Base-by-base conservation (phyloP, 2,888 invertebrate genomes). In the Conistra vaccinii region DNA sequence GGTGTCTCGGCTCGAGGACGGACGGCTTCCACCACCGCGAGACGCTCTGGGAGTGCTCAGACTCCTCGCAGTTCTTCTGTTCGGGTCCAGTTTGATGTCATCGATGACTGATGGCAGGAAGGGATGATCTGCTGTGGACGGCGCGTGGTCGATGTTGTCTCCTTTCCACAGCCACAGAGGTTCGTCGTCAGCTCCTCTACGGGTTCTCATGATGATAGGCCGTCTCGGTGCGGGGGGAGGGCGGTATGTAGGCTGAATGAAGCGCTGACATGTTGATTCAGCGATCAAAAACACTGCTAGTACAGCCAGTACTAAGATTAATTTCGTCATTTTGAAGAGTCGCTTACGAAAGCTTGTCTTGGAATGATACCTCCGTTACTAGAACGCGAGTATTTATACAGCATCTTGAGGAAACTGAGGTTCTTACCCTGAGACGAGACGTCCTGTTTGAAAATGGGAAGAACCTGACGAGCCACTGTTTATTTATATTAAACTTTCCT, bases 351-450 rank as follows among this genome's bases (percentile, higher is more conserved):
- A 32, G 60, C 45, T 68, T 17, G 32, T 57, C 58, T 70, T 53
- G 1, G 63, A 83, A 69, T 83, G 76, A 83, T 81, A 14, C 32
- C 45, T 55, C 17, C 1, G 48, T 53, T n/a, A n/a, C 4, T 32
- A 12, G 1, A n/a, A 14, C 39, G 1, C 10, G 35, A 29, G 81
- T 84, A 85, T 81, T 70, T 83, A 83, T 83, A 83, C 67, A 3
- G 3, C 20, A 5, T 68, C 20, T 35, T 73, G 39, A 83, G 82
- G 85, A 85, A 76, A 83, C 45, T n/a, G 26, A 57, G 82, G 85
- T 84, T 42, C 63, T 53, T 85, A 65, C 45, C 81, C 81, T 14
- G 35, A 57, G 51, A 12, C 42, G 29, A 76, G 29, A 69, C 17
- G 55, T 12, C 20, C 68, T 45, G 4, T 26, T 0, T 39, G 63